A percentile compares a stretch with the other conserved stretches of the same genome.
phyloP scores from a whole-genome alignment of 2,113 vertebrate species.

The Neotoma lepida region DNA sequence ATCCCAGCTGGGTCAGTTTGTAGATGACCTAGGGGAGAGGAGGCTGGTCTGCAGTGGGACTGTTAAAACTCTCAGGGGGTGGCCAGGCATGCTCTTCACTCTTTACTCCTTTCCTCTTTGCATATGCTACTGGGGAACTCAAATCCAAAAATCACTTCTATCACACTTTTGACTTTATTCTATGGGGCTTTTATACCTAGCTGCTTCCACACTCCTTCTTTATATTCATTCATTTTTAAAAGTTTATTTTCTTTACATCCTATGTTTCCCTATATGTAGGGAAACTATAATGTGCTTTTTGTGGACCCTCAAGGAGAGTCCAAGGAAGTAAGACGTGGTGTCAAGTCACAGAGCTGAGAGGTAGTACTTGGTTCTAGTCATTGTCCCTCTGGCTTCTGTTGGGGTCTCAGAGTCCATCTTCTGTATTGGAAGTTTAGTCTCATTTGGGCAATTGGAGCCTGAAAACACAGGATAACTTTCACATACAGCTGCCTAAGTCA shows the following conservation, averaged over 20 bases:
- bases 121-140: background rate
- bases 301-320: rapidly evolving
- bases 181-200: background rate
- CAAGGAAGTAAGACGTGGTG: rapidly evolving
- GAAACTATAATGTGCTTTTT: background rate
- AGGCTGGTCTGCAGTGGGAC: background rate
- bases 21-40: background rate
- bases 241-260: background rate
- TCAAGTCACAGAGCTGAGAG: background rate
- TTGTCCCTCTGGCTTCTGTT: background rate
- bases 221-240: background rate
- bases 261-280: background rate
- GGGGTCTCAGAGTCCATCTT: background rate
- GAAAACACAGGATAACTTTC: background rate
- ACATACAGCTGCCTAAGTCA: background rate
- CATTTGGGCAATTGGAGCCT: background rate
- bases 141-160: background rate
- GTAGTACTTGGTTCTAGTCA: background rate
- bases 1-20: too few species aligned
- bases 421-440: background rate
- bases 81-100: rapidly evolving
- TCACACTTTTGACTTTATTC: background rate
- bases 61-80: background rate
- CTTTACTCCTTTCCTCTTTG: background rate
- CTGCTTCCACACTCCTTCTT: background rate